Percentiles rank a stretch among this genome's conserved stretches.
These are phyloP conservation scores for Lepidostoma basale DNA, from an alignment of 1,140 invertebrate species.

Conservation along the genomic window DNA sequence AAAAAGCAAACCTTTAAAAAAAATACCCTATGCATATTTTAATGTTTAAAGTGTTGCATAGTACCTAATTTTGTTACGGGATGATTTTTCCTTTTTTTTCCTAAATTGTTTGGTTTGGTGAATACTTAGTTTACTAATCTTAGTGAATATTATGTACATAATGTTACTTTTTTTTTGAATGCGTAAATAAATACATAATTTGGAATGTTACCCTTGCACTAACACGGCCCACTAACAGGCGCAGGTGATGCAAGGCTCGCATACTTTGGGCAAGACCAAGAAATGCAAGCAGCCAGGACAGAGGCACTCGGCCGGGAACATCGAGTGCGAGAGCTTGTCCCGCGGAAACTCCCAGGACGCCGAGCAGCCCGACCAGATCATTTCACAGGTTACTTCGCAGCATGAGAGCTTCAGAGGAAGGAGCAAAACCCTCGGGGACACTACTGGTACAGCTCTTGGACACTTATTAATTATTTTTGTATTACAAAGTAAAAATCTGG, in stretches of 20 bases:
- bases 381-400: conserved; percentile 53
- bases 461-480: background rate
- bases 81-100: too few species aligned
- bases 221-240: conserved; percentile 52
- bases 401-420: conserved; percentile 75
- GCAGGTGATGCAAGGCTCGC: conserved; percentile 69
- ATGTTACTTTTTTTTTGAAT: too few species aligned
- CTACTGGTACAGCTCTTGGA: conserved; percentile 66
- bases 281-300: conserved; percentile 73
- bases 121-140: too few species aligned
- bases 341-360: conserved; percentile 63
- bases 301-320: conserved; percentile 86
- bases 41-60: too few species aligned
- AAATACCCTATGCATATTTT: too few species aligned
- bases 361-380: conserved; percentile 57
- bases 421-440: conserved; percentile 89
- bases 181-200: too few species aligned
- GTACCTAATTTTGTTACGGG: too few species aligned
- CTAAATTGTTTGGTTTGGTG: too few species aligned
- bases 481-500: too few species aligned
- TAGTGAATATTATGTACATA: too few species aligned
- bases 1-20: too few species aligned
- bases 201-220: too few species aligned
- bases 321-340: conserved; percentile 80
- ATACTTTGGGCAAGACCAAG: conserved; percentile 75